Evolutionary conservation across 2,113 vertebrate species (phyloP), one percentile per base, ranked within the genome.

Genomic region (Bos javanicus): DNA sequence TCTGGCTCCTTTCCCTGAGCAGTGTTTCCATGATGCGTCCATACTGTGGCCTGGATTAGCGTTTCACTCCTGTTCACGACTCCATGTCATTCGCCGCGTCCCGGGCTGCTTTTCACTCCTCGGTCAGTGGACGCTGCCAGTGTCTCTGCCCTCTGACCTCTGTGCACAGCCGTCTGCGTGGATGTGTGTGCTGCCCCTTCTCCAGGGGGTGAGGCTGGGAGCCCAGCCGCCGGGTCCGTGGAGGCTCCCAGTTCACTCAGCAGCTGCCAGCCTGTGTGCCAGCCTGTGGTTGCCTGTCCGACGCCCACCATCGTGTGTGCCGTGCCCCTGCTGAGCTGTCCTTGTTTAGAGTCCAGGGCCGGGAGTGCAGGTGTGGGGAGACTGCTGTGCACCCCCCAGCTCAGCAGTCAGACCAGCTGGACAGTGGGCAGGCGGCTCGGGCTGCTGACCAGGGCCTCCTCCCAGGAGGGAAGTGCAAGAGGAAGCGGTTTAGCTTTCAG

Each of bases 51-150:
- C 7, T 28, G 54, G 36, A 9, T 11, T 1, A 17, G 36, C 0
- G 8, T 10, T 2, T 33, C 16, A 1, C 25, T 14, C 33, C 13
- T 26, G 3, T 10, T 21, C 5, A 15, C 5, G 12, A 7, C 30
- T n/a, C 7, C 14, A 2, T 0, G 3, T 5, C 6, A 13, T 6
- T 25, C 6, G 11, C 19, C 5, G 0, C 2, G 0, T 1, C 50
- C n/a, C 21, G 2, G 6, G 6, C 43, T 7, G 78, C n/a, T 21
- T 33, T 7, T 23, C 30, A 2, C 19, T 23, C 13, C 2, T 1
- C 19, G 4, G 0, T 2, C 16, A 25, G 14, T 3, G 50, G 50
- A 0, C 6, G 0, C 14, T 21, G 2, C 33, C 62, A 6, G 26
- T 0, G 48, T 11, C 21, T 10, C 15, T 28, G 5, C 87, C 26